Evolutionary conservation across 2,888 invertebrate species (phyloP).

Genomic region (Ferrisia virgata): DNA sequence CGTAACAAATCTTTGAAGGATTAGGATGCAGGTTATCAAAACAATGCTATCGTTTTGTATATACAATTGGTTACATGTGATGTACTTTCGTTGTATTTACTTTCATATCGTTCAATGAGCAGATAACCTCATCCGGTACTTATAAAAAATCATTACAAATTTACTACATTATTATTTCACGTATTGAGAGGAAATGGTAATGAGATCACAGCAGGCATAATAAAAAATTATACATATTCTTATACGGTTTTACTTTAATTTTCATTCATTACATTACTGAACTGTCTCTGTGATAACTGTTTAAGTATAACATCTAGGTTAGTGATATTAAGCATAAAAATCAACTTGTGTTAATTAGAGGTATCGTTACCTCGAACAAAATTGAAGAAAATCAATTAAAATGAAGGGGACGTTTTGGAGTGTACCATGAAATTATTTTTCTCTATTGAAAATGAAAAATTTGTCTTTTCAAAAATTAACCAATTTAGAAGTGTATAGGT

Average conservation of each 20-base stretch:
- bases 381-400: background rate
- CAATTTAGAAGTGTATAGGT: no score
- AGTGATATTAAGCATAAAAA: background rate
- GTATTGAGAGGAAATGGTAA: background rate
- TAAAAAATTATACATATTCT: background rate
- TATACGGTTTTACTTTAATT: background rate
- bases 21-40: background rate
- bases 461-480: no score
- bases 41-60: background rate
- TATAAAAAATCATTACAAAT: background rate
- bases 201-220: background rate
- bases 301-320: background rate
- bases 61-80: background rate
- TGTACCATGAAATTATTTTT: no score
- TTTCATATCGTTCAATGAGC: background rate
- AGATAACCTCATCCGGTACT: background rate
- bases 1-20: background rate
- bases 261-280: background rate
- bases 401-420: no score
- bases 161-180: background rate
- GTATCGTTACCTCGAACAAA: background rate
- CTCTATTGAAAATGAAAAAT: no score
- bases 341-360: background rate
- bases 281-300: background rate
- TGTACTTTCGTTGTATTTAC: background rate